Evolutionary conservation across 2,888 invertebrate genomes (phyloP), one percentile per base, ranked within the genome.

Genomic region (Drosophila pseudotakahashii): DNA sequence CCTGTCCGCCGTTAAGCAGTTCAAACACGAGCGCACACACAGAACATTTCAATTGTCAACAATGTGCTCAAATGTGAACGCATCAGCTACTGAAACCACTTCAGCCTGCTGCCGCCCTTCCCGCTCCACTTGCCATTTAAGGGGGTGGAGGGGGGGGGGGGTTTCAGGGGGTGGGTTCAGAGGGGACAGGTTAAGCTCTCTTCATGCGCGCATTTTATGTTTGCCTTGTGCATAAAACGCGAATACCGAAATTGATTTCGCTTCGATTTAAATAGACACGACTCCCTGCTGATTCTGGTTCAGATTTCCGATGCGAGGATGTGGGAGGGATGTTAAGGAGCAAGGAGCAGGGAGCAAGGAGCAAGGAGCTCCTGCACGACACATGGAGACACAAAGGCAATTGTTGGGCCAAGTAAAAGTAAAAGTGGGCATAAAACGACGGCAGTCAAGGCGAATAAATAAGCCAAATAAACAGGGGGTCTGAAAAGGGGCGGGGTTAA

Each of bases 221-320:
- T 75, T 78, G 76, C 78, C 51, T 63, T 76, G 84, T 76, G 79
- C 73, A 80, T 79, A 76, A 87, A 87, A 85, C 75, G 80, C 73
- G 76, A 79, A 75, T 81, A 63, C 78, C 77, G 67, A 88, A 87
- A 86, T 86, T 88, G 84, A 88, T 87, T 84, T 86, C 76, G 58
- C 83, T 78, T 80, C 81, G 83, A 81, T 86, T 81, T 83, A 86
- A 81, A 81, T 81, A 83, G 87, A 80, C 86, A 81, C 72, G 71
- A 14, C 39, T 42, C 54, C 44, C 64, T 48, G 58, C 41, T 19
- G 53, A n/a, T 39, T 42, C 42, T 34, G 34, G 5, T 34, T 34
- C 34, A 11, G 34, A 11, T 11, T 34, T 11, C 34, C 11, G 34
- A 11, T 34, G 10, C n/a, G n/a, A n/a, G n/a, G n/a, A n/a, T n/a